Evolutionary conservation across 2,113 vertebrate species (phyloP).

Genomic region (Zosterops hypoxanthus): DNA sequence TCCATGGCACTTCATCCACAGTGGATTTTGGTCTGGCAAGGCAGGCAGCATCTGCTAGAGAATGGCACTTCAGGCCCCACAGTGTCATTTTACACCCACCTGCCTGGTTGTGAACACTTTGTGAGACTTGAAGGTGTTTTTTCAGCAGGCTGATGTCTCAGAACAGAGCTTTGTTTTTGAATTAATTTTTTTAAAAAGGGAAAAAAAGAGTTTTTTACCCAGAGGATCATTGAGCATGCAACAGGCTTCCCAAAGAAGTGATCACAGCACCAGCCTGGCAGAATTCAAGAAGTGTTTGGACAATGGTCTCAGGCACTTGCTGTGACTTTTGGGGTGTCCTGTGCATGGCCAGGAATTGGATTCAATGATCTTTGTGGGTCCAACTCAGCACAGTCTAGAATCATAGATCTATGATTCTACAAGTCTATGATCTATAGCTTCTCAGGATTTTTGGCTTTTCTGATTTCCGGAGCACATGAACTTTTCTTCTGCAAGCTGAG

Average conservation of each 20-base stretch:
- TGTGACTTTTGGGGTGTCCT: not conserved
- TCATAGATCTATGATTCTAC: not conserved
- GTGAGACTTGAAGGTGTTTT: not conserved
- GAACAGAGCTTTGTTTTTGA: not conserved
- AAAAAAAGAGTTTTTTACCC: not conserved
- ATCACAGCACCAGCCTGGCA: not conserved
- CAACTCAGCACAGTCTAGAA: not conserved
- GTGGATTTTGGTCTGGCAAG: not conserved
- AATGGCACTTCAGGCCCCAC: not conserved
- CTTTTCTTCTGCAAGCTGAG: not conserved
- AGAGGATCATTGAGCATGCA: not conserved
- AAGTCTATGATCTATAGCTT: not conserved
- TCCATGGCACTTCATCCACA: fast-evolving
- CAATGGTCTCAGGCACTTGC: not conserved
- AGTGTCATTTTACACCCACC: not conserved
- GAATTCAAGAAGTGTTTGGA: not conserved
- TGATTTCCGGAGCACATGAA: not conserved
- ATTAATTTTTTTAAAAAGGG: not conserved
- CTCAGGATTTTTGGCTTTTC: not conserved
- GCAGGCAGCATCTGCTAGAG: fast-evolving
- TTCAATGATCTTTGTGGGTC: not conserved
- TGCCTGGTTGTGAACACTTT: not conserved
- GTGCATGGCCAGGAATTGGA: not conserved
- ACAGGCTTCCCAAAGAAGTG: not conserved
- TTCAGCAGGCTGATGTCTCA: not conserved